Conservation (phyloP, 2,797 vertebrate genomes). For the Anisognathus igniventris region DNA sequence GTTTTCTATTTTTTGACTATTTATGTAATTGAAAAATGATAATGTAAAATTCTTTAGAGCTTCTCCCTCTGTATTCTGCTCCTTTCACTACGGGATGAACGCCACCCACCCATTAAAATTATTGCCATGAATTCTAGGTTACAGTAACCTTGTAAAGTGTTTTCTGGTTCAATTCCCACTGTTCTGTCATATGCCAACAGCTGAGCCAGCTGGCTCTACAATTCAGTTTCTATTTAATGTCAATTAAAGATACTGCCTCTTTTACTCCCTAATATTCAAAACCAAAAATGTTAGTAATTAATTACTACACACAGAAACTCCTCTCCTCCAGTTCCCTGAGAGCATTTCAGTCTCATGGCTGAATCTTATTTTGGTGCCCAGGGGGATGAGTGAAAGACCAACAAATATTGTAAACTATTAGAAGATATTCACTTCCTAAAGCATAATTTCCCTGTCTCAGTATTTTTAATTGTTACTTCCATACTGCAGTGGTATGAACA, state of each 20-base stretch:
- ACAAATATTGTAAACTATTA: background rate
- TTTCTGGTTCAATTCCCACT: conserved; percentile 39
- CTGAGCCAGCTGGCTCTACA: conserved; percentile 35
- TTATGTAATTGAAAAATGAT: conserved; percentile 5
- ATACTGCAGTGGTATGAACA: background rate
- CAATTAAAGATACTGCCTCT: background rate
- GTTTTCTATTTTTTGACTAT: background rate
- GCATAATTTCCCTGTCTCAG: background rate
- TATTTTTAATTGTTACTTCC: background rate
- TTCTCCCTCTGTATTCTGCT: background rate
- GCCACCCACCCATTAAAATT: conserved; percentile 19
- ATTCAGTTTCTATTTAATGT: background rate
- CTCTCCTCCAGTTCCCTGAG: background rate
- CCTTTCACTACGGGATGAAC: background rate
- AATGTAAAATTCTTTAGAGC: conserved; percentile 18
- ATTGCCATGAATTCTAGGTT: conserved; percentile 41
- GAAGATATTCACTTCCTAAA: background rate
- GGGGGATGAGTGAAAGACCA: background rate
- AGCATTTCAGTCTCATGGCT: background rate
- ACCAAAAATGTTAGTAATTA: background rate
- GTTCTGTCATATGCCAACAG: background rate
- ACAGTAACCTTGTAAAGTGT: conserved; percentile 48
- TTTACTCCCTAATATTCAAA: background rate
- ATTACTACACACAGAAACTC: background rate
- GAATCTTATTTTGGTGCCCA: background rate